Base-by-base conservation (phyloP, 2,888 invertebrate species). In the Choreutis nemorana region DNA sequence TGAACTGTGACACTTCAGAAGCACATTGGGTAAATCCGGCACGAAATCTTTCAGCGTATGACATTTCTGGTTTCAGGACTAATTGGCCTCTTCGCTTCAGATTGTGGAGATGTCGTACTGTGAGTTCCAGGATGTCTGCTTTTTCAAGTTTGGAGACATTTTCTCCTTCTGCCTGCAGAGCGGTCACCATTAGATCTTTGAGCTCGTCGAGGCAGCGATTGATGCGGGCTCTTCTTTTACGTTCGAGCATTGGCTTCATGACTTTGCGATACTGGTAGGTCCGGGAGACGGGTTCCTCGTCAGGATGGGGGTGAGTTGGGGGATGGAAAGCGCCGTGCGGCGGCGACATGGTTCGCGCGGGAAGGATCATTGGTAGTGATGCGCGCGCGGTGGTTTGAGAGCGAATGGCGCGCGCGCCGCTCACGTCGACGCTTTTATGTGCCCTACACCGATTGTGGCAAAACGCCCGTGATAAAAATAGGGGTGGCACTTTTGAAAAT, bases 251-350 rank as follows among this genome's bases (percentile, higher is more conserved):
- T 26, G 93, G 94, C 65, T 94, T 93, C 91, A 92, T 93, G 42
- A 94, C 92, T 84, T 92, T 94, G 63, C 94, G 84, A 78, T 94
- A 94, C 59, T 94, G 93, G 65, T 93, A 93, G 41, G 94, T 94
- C 58, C 93, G 84, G 39, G 93, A 93, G 64, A 91, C 90, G 32
- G 88, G 88, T 42, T 78, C 79, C 36, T 78, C 79, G 42, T 79
- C 78, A 10, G 68, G 64, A 28, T 64, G 65, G 35, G 51, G 46
- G 53, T 63, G 64, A 43, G 65, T 71, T 54, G 34, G 59, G 46
- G 62, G 79, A 50, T 59, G 81, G 68, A 64, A 81, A 37, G 71
- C 72, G 65, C 78, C 78, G 60, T 71, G 75, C 54, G 67, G 46
- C 46, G 77, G 77, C 55, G 77, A 75, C 75, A 75, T 70, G 53